Base-by-base conservation (phyloP, 2,797 vertebrate genomes). In the Myotis vivesi region DNA sequence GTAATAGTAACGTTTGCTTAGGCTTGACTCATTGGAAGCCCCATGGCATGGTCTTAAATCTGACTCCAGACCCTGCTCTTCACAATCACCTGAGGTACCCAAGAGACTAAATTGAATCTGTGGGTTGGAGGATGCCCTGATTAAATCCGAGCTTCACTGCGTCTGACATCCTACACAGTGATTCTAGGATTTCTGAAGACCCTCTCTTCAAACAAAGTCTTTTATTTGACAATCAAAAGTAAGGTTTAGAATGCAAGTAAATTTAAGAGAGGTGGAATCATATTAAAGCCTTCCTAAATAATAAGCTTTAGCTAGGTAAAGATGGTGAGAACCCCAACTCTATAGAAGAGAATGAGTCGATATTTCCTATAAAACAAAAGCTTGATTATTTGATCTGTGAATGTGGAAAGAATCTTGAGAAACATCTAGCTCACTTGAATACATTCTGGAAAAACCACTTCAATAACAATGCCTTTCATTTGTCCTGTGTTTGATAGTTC, bases 221-320 rank as follows among this genome's bases (percentile, higher is more conserved):
- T 91, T 55, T 89, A 75, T 55, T 64, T 75, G 55, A 66, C 33
- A 79, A 46, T 91, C 36, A 72, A 95, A 94, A 84, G n/a, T 79
- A 62, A 64, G 25, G 15, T 57, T 89, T 79, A 80, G 36, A 87
- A 95, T 71, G n/a, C 33, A 46, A 87, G 11, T 49, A 82, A 28
- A 49, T 69, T 94, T 84, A 85, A 73, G 49, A 91, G 19, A 59
- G 9, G 23, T 19, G 76, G 28, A 83, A 80, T 73, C n/a, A n/a
- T 33, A 79, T 23, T 19, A 55, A 89, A 89, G 57, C 4, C 6
- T 73, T 82, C 89, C 19, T 57, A 64, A 94, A 75, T 62, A 91
- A 44, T 2, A 91, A 46, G 12, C 3, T 73, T 89, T 81, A n/a
- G 12, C 64, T 55, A 76, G n/a, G 11, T 15, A 76, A 82, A 53